These are phyloP conservation scores for Apogon hyalosoma DNA, from an alignment of 2,797 vertebrate species.

Conservation along the genomic window DNA sequence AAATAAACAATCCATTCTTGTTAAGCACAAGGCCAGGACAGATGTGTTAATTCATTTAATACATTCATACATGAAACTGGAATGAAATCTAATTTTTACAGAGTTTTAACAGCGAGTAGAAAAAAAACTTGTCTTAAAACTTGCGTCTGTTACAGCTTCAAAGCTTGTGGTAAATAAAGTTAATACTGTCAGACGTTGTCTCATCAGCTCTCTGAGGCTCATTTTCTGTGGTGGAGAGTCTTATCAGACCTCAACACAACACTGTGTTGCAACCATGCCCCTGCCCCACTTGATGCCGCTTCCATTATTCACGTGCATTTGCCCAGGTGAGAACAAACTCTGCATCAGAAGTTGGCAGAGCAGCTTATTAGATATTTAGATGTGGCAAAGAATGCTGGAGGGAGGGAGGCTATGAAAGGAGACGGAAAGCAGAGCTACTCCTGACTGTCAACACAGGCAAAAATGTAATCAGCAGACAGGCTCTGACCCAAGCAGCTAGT, in stretches of 20 bases:
- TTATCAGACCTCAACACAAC: conserved; percentile 77
- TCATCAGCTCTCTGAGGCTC: conserved; percentile 73
- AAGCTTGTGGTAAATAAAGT: conserved; percentile 67
- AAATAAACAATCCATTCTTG: conserved; percentile 63
- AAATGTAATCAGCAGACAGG: conserved; percentile 29
- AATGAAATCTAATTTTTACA: conserved; percentile 60
- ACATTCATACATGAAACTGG: conserved; percentile 62
- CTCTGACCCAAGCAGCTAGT: background rate
- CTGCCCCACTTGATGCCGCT: conserved; percentile 51
- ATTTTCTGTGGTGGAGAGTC: conserved; percentile 58
- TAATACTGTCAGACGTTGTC: conserved; percentile 78
- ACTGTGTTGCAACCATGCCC: conserved; percentile 49
- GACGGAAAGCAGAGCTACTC: conserved; percentile 19
- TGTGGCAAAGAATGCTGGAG: conserved; percentile 41
- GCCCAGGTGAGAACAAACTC: conserved; percentile 82
- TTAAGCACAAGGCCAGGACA: conserved; percentile 36
- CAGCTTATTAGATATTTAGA: conserved; percentile 82
- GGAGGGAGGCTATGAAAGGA: conserved; percentile 35
- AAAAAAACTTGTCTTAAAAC: conserved; percentile 58
- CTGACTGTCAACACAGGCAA: conserved; percentile 34
- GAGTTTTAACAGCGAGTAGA: conserved; percentile 57
- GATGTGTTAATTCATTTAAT: conserved; percentile 63
- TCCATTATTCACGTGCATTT: conserved; percentile 84
- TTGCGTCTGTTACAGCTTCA: conserved; percentile 57
- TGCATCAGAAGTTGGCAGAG: conserved; percentile 75